Base-by-base conservation (phyloP, 1,140 invertebrate genomes). In the Drosophila burlai region DNA sequence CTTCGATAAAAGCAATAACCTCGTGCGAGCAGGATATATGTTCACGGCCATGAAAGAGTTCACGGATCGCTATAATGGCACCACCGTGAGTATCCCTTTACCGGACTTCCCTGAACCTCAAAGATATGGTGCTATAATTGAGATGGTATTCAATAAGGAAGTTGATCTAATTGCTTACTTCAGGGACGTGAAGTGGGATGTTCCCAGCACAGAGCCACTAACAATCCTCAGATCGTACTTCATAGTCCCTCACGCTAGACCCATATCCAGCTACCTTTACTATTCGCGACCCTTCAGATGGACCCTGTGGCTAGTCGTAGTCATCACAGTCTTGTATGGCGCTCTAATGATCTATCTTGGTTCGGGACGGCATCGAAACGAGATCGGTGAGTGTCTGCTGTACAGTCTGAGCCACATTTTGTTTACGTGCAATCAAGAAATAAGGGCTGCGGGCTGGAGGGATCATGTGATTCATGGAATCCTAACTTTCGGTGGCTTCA, bases 261-360 rank as follows among this genome's bases (percentile, higher is more conserved):
- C 80, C 3, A 60, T 86, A n/a, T 46, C 76, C 18, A 83, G 68
- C 8, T 83, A 69, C 29, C 54, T 87, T 26, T 87, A 87, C 34
- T 74, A 83, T 21, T 57, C 57, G 0, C 58, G 68, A n/a, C 83
- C 83, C 34, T 87, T 87, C 46, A 13, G 26, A 7, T 71, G 72
- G 45, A 40, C 42, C 2, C 13, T 86, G 9, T 86, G 83, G 83
- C 9, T 87, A 4, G 46, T 57, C 4, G 57, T 87, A 0, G 45
- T 52, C n/a, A 10, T n/a, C 8, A 73, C 76, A 0, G 38, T 83
- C 0, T 10, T 26, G 1, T 87, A 77, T 29, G 49, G 55, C 0
- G 74, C 55, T 16, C n/a, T 80, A 2, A 76, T 83, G 64, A 58
- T 87, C 8, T 80, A 65, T 36, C 15, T 42, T 1, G 26, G 42